Evolutionary conservation across 2,888 invertebrate species (phyloP), one percentile per base, ranked within the genome.

Genomic region (Amiota minor): DNA sequence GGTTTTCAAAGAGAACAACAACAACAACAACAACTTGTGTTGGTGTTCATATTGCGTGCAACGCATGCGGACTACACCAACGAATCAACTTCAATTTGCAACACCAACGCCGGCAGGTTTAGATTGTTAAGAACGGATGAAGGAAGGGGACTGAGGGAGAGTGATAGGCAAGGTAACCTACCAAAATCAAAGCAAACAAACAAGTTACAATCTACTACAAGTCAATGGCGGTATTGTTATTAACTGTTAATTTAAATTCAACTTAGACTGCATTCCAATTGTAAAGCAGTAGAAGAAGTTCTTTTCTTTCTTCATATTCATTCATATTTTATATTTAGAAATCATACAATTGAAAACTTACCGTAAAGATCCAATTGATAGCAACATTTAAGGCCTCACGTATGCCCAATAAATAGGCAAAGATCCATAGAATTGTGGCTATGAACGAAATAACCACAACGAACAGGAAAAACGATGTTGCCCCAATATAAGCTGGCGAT

Each of bases 391-490:
- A 91, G 1, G 94, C 94, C 85, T 96, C 96, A 78, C 94, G 92
- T 79, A 97, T 92, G 77, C 95, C 94, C 79, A 97, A 91, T 75
- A 96, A 90, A 88, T 95, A 96, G 68, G 96, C 92, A 87, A 95
- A 93, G 73, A 93, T 92, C 96, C 96, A 96, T 85, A 96, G 91
- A 70, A 96, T 90, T 0, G 95, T 96, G 68, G 93, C 92, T 85
- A 97, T 95, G 91, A 97, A 97, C 77, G 95, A 93, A 77, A 93
- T 92, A 76, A 95, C 94, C 18, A 93, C 95, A 70, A 96, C 96
- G 88, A 96, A 96, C 74, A 96, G 92, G 91, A 96, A 97, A 92
- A 95, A 97, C 79, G 94, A 93, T 12, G 95, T 94, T 68, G 92
- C 93, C 20, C 89, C 85, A 61, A 90, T 77, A 79, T 88, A 90